Percentiles rank a stretch among this genome's conserved stretches.
These are phyloP conservation scores for Clarias magur DNA, from an alignment of 2,113 vertebrate genomes.

Conservation along the genomic window DNA sequence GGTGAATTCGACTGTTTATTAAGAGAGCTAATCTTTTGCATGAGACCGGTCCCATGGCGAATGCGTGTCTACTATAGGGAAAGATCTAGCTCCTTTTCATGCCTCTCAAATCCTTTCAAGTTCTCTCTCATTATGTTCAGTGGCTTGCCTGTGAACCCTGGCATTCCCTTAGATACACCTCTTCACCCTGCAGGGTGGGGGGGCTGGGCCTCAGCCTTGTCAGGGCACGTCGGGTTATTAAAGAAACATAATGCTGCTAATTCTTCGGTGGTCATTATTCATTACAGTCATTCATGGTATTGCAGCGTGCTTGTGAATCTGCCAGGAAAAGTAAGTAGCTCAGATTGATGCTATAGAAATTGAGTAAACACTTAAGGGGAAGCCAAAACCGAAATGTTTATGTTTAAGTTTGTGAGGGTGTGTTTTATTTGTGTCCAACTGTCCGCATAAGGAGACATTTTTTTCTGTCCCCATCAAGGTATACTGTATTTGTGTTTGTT, in stretches of 20 bases:
- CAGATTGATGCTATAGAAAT: not conserved
- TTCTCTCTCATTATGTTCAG: conserved; percentile 45
- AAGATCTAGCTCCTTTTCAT: conserved; percentile 32
- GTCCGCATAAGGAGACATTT: not conserved
- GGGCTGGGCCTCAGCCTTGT: conserved; percentile 28
- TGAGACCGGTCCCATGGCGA: conserved; percentile 34
- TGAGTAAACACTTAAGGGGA: not conserved
- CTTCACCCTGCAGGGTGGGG: conserved; percentile 9
- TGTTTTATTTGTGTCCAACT: not conserved
- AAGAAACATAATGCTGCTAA: conserved; percentile 38
- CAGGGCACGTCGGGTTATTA: conserved; percentile 45
- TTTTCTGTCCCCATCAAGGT: not conserved
- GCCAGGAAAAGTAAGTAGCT: not conserved
- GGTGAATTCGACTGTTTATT: conserved; percentile 43
- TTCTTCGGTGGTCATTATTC: conserved; percentile 34
- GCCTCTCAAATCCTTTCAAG: conserved; percentile 51
- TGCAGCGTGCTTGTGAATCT: not conserved
- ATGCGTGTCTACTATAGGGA: conserved; percentile 41
- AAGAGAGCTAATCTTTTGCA: conserved; percentile 44
- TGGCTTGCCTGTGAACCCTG: conserved; percentile 44
- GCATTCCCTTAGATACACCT: conserved; percentile 33
- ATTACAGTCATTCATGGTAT: conserved; percentile 7
- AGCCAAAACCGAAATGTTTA: not conserved
- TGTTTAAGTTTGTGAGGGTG: not conserved
- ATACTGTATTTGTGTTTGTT: not conserved